A percentile compares a stretch with the other conserved stretches of the same genome.
These are phyloP conservation scores for Cristatella mucedo DNA, from an alignment of 2,888 invertebrate genomes.

Conservation along the genomic window DNA sequence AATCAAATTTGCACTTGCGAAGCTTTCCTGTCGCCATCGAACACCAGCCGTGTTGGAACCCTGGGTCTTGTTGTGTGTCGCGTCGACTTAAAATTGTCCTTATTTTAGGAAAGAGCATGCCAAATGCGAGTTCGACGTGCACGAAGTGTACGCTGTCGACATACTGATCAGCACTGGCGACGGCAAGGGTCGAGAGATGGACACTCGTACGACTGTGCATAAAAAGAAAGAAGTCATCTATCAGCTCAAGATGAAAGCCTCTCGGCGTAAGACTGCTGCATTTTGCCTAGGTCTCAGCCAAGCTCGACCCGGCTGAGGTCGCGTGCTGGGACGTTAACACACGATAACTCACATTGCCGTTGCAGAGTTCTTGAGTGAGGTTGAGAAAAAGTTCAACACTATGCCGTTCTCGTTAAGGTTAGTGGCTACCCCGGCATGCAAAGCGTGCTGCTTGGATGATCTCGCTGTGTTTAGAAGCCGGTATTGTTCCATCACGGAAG, in stretches of 20 bases:
- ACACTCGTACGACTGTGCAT: constrained; percentile 87
- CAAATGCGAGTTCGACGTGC: constrained; percentile 79
- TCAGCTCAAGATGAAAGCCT: constrained; percentile 89
- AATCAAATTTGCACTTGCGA: too few relatives aligned
- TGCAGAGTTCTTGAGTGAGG: constrained; percentile 43
- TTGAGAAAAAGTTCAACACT: constrained; percentile 59
- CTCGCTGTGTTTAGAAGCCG: too few relatives aligned
- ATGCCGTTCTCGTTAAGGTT: constrained; percentile 86
- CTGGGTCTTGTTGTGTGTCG: too few relatives aligned
- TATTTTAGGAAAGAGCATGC: constrained; percentile 69
- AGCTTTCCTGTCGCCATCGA: too few relatives aligned
- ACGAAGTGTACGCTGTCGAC: constrained; percentile 96
- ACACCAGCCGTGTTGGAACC: too few relatives aligned
- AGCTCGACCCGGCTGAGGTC: too few relatives aligned
- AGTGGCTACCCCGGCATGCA: too few relatives aligned
- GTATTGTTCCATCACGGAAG: too few relatives aligned
- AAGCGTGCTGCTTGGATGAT: too few relatives aligned
- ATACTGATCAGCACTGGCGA: constrained; percentile 91
- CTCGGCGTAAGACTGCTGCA: constrained; percentile 45
- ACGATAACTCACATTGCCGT: too few relatives aligned
- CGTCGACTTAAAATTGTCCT: too few relatives aligned
- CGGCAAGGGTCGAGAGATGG: constrained; percentile 59
- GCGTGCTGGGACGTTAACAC: too few relatives aligned
- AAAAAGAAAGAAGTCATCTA: constrained; percentile 95
- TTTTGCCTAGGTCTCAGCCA: neutral